Conservation (phyloP, 2,888 invertebrate species). For the Apotomis betuletana region DNA sequence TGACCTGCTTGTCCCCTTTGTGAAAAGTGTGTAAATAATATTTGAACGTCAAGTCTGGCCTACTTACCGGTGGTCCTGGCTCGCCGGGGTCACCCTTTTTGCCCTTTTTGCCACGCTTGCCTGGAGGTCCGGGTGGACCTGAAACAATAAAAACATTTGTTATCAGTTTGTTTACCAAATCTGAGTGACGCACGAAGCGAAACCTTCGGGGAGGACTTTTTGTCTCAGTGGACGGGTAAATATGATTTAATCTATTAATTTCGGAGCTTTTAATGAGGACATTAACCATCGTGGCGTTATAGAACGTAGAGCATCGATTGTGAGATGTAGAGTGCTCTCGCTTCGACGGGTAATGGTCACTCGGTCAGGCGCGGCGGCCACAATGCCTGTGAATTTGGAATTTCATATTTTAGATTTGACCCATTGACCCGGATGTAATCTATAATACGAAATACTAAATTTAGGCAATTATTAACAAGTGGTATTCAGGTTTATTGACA, state of each 20-base stretch:
- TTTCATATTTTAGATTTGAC: too few relatives aligned
- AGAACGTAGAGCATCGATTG: conserved; percentile 16
- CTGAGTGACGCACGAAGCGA: too few relatives aligned
- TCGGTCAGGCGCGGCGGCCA: conserved; percentile 23
- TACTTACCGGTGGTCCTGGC: conserved; percentile 90
- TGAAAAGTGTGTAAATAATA: not conserved
- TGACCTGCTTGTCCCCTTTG: too few relatives aligned
- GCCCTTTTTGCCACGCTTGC: conserved; percentile 94
- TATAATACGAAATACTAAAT: conserved; percentile 30
- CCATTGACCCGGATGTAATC: conserved; percentile 1
- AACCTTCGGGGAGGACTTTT: too few relatives aligned
- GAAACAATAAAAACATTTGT: conserved; percentile 60
- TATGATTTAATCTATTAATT: not conserved
- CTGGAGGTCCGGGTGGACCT: conserved; percentile 93
- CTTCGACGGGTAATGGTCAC: conserved; percentile 28
- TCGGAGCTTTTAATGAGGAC: not conserved
- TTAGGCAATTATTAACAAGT: conserved; percentile 7
- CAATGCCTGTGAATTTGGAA: not conserved
- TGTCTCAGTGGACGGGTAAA: too few relatives aligned
- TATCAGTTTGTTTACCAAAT: too few relatives aligned
- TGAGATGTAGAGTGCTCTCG: conserved; percentile 31
- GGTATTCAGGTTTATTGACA: too few relatives aligned
- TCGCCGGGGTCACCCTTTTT: conserved; percentile 95
- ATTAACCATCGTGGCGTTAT: conserved; percentile 1
- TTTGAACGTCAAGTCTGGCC: not conserved